A percentile compares a stretch with the other conserved stretches of the same genome.
Evolutionary conservation across 2,797 vertebrate species (phyloP).

Genomic region (Lycodopsis pacificus): DNA sequence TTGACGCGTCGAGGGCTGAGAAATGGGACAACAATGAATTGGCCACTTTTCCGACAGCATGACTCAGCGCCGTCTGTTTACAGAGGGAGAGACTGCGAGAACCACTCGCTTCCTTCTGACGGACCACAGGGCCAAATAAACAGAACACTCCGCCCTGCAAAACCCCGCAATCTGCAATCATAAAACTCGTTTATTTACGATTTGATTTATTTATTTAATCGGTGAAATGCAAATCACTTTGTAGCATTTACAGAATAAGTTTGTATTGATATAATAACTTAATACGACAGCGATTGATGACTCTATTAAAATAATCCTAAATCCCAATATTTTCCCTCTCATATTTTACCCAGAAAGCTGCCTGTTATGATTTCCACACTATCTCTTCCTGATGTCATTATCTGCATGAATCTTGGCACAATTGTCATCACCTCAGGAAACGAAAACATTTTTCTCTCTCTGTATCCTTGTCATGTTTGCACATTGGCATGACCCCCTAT

Average conservation of each 20-base stretch:
- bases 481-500: constrained; percentile 76
- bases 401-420: constrained; percentile 74
- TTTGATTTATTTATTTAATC: constrained; percentile 6
- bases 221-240: constrained; percentile 10
- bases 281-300: background rate
- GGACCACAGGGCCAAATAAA: constrained; percentile 42
- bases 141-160: background rate
- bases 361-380: constrained; percentile 38
- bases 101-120: constrained; percentile 45
- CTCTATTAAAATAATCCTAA: background rate
- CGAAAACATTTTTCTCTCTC: constrained; percentile 78
- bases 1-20: constrained; percentile 67
- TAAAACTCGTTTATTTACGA: background rate
- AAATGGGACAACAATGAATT: constrained; percentile 51
- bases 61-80: constrained; percentile 67
- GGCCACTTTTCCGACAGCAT: constrained; percentile 59
- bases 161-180: background rate
- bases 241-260: constrained; percentile 6
- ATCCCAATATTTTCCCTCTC: background rate
- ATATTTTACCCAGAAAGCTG: background rate
- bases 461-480: constrained; percentile 84
- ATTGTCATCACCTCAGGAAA: constrained; percentile 77
- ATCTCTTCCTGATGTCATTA: constrained; percentile 57
- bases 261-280: constrained; percentile 15
- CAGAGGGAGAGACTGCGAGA: constrained; percentile 26